Base-by-base conservation (phyloP, 2,797 vertebrate genomes). In the Chloroceryle amazona region DNA sequence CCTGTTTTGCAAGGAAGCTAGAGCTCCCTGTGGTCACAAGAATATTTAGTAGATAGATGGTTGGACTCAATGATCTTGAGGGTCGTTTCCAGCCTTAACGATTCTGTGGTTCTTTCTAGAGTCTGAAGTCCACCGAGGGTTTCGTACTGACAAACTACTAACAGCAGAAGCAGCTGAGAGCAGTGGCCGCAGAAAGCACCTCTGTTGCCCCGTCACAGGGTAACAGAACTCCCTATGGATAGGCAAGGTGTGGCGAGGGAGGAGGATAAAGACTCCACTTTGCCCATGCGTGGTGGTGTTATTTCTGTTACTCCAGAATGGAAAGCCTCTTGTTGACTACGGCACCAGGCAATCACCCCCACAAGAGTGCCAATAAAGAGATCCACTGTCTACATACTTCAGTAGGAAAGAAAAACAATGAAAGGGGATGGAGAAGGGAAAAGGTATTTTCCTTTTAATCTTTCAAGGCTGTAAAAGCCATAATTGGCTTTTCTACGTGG, bases 361-460 rank as follows among this genome's bases (percentile, higher is more conserved):
- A 11, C 46, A 15, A 14, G 41, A 89, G 20, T 21, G 51, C 21
- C 54, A 76, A 46, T 46, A 41, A 47, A 58, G 37, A 73, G 44
- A 72, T 51, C 37, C 49, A 55, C 31, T 55, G 49, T 67, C 66
- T 76, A 71, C 52, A 19, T 29, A 46, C 21, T 65, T 86, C 39
- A 58, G 44, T 3, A 42, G 62, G 52, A 61, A 86, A 57, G 19
- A 51, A 82, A 86, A 92, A 49, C 51, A 95, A n/a, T 23, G 6
- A 52, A 52, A 88, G 33, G 11, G 22, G 67, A 55, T 6, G 26
- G 21, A 71, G 54, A 52, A 79, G 52, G 31, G 31, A 49, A 66
- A 81, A 70, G 31, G 29, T 76, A 20, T 63, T 94, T 93, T 74
- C 23, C 63, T 92, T 89, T 49, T 83, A 81, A 86, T 86, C 51